A percentile compares a stretch with the other conserved stretches of the same genome.
Conservation (phyloP, 2,113 vertebrate species). For the Bettongia penicillata region DNA sequence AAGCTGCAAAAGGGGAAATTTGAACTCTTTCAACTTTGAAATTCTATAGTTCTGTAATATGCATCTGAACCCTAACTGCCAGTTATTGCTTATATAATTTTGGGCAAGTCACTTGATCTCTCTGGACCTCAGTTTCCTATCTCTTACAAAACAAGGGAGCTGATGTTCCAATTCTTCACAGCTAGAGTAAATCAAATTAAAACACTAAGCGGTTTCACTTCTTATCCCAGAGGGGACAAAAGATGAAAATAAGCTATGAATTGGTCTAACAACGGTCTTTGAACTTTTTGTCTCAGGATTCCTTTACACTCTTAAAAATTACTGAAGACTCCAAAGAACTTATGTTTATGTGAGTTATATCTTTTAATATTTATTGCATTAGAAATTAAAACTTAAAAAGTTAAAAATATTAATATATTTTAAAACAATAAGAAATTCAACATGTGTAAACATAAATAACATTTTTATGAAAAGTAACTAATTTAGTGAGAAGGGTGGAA, state of each 20-base stretch:
- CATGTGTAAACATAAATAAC: background rate
- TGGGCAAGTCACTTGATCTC: background rate
- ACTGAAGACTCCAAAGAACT: background rate
- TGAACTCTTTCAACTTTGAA: background rate
- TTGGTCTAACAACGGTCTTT: background rate
- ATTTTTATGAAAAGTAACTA: background rate
- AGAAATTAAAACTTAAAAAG: no score
- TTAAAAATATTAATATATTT: no score
- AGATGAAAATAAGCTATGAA: background rate
- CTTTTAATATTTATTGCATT: no score
- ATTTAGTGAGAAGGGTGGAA: background rate
- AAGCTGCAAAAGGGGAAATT: no score
- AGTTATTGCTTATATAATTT: background rate
- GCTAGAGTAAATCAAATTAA: background rate
- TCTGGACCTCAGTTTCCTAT: background rate
- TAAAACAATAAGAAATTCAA: background rate
- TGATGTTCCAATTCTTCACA: background rate
- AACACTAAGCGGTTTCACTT: background rate
- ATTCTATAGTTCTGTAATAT: background rate
- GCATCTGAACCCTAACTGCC: background rate
- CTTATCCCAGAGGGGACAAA: background rate
- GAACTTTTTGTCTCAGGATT: background rate
- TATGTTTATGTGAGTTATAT: no score
- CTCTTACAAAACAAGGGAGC: background rate
- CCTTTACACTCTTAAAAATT: background rate